Base-by-base conservation (phyloP, 2,113 vertebrate species). In the Helogale parvula region DNA sequence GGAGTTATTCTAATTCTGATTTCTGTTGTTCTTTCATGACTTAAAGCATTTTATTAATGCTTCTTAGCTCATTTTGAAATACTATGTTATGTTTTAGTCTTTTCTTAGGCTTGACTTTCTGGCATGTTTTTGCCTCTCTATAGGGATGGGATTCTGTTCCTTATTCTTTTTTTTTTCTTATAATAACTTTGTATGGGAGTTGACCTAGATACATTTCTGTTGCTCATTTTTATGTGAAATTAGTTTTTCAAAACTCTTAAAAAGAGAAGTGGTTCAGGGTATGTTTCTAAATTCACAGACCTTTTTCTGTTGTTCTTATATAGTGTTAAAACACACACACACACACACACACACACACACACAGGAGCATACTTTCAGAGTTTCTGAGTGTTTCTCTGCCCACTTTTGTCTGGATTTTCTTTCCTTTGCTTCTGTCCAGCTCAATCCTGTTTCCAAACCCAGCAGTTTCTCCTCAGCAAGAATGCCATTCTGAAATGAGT, bases 141-240 rank as follows among this genome's bases (percentile, higher is more conserved):
- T 90, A 68, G 71, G 71, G 92, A 93, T 93, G 72, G 83, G 87
- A 85, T 90, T 97, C 84, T 95, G 88, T 90, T 92, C 77, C 92
- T 94, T 80, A 60, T 63, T 94, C 65, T 90, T 82, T 94, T 93
- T 93, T 45, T 93, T 35, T 92, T 52, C 93, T 93, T 96, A 97
- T 97, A 96, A 97, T 97, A 98, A 97, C 93, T 97, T 96, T 94
- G 94, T 93, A 97, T 91, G 96, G 96, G 94, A 96, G 92, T 96
- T 96, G 91, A 97, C 97, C 98, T 96, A 96, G 96, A 95, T 97
- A 93, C 90, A 97, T 95, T 95, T 94, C 88, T 95, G 66, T 94
- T 98, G 96, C 93, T 97, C 93, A 96, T 92, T 95, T 95, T 94
- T 95, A 65, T 85, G 68, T 88, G 80, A 97, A 95, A 97, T 97